Conservation (phyloP, 2,888 invertebrate species). For the Plebejus anna region DNA sequence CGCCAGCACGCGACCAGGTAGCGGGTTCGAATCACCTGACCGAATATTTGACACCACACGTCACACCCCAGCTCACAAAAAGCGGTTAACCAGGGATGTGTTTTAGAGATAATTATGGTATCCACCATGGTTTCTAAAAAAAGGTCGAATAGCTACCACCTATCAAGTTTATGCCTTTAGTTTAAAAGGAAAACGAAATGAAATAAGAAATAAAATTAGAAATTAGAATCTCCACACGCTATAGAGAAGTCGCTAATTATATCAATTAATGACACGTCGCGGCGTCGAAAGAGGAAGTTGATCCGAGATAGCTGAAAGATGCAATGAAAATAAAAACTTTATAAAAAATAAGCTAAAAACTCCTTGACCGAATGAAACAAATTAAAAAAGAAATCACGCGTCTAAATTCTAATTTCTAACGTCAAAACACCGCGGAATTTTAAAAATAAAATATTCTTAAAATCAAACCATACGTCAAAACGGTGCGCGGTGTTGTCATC, state of each 20-base stretch:
- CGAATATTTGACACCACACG: slow-evolving; percentile 41
- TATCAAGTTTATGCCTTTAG: background rate
- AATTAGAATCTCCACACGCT: background rate
- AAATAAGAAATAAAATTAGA: background rate
- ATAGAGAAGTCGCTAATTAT: background rate
- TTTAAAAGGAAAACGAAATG: background rate
- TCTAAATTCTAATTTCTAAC: background rate
- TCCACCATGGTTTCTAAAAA: background rate
- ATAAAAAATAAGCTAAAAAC: background rate
- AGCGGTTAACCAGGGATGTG: slow-evolving; percentile 19
- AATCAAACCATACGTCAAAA: slow-evolving; percentile 43
- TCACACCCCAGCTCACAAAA: slow-evolving; percentile 35
- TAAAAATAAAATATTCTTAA: slow-evolving; percentile 34
- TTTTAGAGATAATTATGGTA: slow-evolving; percentile 17
- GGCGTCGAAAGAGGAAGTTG: background rate
- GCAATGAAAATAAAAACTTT: background rate
- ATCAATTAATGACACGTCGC: slow-evolving; percentile 10
- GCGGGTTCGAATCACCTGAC: slow-evolving; percentile 45
- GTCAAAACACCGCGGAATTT: background rate
- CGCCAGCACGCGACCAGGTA: slow-evolving; percentile 52
- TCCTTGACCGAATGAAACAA: background rate
- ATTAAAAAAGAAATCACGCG: slow-evolving; percentile 21
- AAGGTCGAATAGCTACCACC: background rate
- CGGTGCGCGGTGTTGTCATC: slow-evolving; percentile 55
- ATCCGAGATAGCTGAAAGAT: background rate